Percentiles rank a stretch among this genome's conserved stretches.
These are phyloP conservation scores for Campaea margaritaria DNA, from an alignment of 2,888 invertebrate species.

Conservation along the genomic window DNA sequence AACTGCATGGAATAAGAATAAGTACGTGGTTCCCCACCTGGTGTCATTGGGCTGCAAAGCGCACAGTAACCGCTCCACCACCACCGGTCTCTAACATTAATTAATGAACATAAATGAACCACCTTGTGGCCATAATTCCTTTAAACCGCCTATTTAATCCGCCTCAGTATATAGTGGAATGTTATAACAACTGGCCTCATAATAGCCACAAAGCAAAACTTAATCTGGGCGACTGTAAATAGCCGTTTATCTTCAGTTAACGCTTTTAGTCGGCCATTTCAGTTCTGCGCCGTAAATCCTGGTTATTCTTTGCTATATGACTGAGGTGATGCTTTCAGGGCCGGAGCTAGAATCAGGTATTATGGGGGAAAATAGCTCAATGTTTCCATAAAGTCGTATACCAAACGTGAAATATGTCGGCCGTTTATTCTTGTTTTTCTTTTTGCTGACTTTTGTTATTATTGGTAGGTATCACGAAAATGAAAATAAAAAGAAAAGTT, in stretches of 20 bases:
- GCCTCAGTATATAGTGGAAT: neutral
- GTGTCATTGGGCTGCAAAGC: no score
- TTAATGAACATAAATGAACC: neutral
- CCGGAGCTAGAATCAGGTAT: neutral
- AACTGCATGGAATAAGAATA: no score
- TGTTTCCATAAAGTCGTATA: no score
- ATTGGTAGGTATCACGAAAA: no score
- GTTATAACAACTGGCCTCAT: slow-evolving; percentile 8
- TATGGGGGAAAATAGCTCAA: neutral
- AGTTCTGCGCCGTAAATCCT: slow-evolving; percentile 16
- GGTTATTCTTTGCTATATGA: slow-evolving; percentile 23
- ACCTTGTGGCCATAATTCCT: slow-evolving; percentile 4
- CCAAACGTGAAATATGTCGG: no score
- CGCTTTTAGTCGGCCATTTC: slow-evolving; percentile 13
- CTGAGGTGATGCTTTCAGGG: slow-evolving; percentile 7
- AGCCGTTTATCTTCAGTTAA: slow-evolving; percentile 25
- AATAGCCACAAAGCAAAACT: slow-evolving; percentile 17
- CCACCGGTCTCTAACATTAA: neutral
- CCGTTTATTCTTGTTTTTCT: no score
- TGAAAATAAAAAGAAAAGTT: no score
- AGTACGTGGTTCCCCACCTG: no score
- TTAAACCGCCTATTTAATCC: slow-evolving; percentile 9
- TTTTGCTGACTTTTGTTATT: no score
- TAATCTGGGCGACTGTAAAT: slow-evolving; percentile 15
- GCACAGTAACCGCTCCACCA: no score